These are phyloP conservation scores for Pomacea canaliculata DNA, from an alignment of 2,888 invertebrate species.

Conservation along the genomic window DNA sequence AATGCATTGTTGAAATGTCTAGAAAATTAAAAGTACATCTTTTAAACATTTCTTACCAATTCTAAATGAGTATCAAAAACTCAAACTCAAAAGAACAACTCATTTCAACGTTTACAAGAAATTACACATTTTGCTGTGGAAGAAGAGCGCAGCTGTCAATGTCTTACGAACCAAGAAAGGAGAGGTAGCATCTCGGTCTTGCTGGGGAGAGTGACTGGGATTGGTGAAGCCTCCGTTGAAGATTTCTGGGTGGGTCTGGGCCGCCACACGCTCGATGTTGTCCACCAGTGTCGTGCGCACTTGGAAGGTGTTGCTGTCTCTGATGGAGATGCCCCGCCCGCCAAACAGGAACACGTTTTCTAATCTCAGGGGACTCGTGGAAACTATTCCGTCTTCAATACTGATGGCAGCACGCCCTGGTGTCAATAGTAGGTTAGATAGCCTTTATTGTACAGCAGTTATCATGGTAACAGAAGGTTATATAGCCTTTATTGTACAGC, in stretches of 20 bases:
- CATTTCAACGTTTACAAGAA: no score
- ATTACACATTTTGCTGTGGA: background rate
- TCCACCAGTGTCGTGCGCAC: constrained; percentile 14
- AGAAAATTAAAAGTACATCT: no score
- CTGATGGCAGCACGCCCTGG: constrained; percentile 12
- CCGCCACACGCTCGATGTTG: constrained; percentile 21
- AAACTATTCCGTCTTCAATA: constrained; percentile 10
- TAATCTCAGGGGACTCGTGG: background rate
- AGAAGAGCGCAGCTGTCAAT: background rate
- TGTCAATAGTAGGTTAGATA: background rate
- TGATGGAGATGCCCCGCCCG: constrained; percentile 24
- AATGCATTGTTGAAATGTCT: no score
- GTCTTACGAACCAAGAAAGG: constrained; percentile 7
- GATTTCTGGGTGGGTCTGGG: constrained; percentile 14
- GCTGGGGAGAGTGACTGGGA: constrained; percentile 14
- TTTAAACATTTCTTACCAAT: no score
- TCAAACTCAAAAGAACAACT: no score
- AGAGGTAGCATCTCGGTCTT: constrained; percentile 16
- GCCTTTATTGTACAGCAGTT: no score
- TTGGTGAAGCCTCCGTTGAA: constrained; percentile 11
- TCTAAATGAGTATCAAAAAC: no score
- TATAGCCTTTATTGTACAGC: background rate
- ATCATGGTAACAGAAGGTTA: background rate
- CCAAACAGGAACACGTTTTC: constrained; percentile 19
- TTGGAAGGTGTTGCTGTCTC: background rate